These are phyloP conservation scores for Germaria angustata DNA, from an alignment of 2,888 invertebrate species.

Conservation along the genomic window DNA sequence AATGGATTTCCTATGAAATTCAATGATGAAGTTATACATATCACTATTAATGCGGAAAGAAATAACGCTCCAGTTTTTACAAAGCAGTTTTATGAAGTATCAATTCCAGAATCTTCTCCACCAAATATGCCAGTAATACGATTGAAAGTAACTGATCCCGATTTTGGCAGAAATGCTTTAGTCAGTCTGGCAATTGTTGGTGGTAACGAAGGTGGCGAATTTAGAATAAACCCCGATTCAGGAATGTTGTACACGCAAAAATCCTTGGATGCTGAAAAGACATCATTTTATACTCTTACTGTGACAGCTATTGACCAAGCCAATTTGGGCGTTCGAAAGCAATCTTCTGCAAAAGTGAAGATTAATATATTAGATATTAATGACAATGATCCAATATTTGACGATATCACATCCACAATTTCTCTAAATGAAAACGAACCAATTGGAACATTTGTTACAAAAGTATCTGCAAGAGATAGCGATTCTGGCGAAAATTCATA, in stretches of 20 bases:
- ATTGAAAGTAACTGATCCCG: constrained; percentile 91
- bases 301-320: constrained; percentile 95
- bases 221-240: constrained; percentile 91
- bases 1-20: constrained; percentile 89
- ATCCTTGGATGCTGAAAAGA: constrained; percentile 90
- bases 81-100: constrained; percentile 91
- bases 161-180: constrained; percentile 90
- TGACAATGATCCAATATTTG: constrained; percentile 95
- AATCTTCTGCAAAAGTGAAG: constrained; percentile 94
- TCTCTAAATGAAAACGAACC: constrained; percentile 93
- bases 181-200: constrained; percentile 94
- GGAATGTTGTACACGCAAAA: constrained; percentile 94
- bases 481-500: constrained; percentile 97
- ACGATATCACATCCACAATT: constrained; percentile 85
- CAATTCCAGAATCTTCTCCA: constrained; percentile 93
- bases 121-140: constrained; percentile 92
- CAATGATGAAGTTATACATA: constrained; percentile 89
- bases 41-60: constrained; percentile 89
- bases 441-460: constrained; percentile 90
- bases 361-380: constrained; percentile 94
- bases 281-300: constrained; percentile 91
- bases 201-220: constrained; percentile 94
- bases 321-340: constrained; percentile 89
- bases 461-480: constrained; percentile 91
- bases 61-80: constrained; percentile 94